phyloP scores from a whole-genome alignment of 2,888 invertebrate genomes.

The Lycocerus yunnanus region DNA sequence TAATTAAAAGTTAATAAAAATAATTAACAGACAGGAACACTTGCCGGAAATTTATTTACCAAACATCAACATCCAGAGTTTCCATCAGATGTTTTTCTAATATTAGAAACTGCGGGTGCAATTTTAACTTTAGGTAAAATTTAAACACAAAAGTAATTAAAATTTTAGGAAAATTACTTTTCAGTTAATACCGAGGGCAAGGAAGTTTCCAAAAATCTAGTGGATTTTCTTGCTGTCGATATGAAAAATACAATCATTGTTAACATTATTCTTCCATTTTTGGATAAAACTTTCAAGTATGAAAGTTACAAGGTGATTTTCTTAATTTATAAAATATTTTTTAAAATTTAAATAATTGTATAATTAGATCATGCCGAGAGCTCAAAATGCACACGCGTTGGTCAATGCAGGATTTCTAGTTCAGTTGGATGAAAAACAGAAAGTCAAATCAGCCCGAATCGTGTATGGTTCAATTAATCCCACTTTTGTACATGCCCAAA shows the following conservation, averaged over 20 bases:
- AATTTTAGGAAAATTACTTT: slow-evolving; percentile 24
- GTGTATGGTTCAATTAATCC: slow-evolving; percentile 68
- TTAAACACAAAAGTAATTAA: slow-evolving; percentile 37
- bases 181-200: slow-evolving; percentile 41
- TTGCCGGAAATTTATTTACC: slow-evolving; percentile 73
- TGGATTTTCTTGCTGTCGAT: slow-evolving; percentile 27
- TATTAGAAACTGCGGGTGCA: slow-evolving; percentile 66
- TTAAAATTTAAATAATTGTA: slow-evolving; percentile 61
- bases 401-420: slow-evolving; percentile 74
- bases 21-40: slow-evolving; percentile 62
- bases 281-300: slow-evolving; percentile 49
- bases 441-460: slow-evolving; percentile 59
- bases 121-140: slow-evolving; percentile 50
- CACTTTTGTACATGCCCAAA: slow-evolving; percentile 56
- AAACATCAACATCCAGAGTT: slow-evolving; percentile 71
- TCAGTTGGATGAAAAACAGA: slow-evolving; percentile 57
- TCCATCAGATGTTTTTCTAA: slow-evolving; percentile 72
- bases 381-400: slow-evolving; percentile 73
- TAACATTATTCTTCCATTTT: slow-evolving; percentile 57
- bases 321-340: slow-evolving; percentile 67
- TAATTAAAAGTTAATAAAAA: not conserved
- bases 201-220: slow-evolving; percentile 36
- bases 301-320: slow-evolving; percentile 24
- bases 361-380: slow-evolving; percentile 68
- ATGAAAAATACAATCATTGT: slow-evolving; percentile 50